Evolutionary conservation across 2,113 vertebrate species (phyloP).

Genomic region (Motacilla tschutschensis): DNA sequence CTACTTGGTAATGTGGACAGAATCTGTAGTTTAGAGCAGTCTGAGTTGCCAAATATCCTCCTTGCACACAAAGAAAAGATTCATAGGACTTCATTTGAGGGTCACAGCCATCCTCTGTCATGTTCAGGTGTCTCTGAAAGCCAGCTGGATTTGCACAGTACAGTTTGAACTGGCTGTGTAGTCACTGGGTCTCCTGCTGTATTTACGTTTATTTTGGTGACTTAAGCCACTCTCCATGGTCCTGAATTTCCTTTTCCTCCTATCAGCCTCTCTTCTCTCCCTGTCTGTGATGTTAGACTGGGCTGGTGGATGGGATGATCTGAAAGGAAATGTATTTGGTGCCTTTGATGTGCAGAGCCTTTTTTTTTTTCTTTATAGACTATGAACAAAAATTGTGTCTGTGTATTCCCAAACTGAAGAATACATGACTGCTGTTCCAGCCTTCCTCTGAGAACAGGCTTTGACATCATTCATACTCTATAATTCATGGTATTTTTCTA

Average conservation of each 20-base stretch:
- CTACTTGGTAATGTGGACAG: neutral
- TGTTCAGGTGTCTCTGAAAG: neutral
- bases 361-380: neutral
- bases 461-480: slow-evolving; percentile 48
- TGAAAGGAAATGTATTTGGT: neutral
- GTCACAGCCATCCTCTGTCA: neutral
- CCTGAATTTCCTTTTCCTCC: neutral
- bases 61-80: neutral
- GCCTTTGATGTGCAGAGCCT: neutral
- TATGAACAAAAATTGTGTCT: slow-evolving; percentile 14
- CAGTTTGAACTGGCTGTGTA: neutral
- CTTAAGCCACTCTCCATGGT: neutral
- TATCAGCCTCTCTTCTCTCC: neutral
- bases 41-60: neutral
- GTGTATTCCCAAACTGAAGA: slow-evolving; percentile 33
- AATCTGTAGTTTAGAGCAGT: neutral
- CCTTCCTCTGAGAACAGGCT: slow-evolving; percentile 7
- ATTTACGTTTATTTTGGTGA: neutral
- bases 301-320: neutral
- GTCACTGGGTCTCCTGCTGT: neutral
- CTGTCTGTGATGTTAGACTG: neutral
- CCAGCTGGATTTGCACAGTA: neutral
- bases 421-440: neutral
- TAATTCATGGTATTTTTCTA: slow-evolving; percentile 63
- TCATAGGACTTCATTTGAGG: neutral